Base-by-base conservation (phyloP, 1,140 invertebrate species). In the Bilobella aurantiaca region DNA sequence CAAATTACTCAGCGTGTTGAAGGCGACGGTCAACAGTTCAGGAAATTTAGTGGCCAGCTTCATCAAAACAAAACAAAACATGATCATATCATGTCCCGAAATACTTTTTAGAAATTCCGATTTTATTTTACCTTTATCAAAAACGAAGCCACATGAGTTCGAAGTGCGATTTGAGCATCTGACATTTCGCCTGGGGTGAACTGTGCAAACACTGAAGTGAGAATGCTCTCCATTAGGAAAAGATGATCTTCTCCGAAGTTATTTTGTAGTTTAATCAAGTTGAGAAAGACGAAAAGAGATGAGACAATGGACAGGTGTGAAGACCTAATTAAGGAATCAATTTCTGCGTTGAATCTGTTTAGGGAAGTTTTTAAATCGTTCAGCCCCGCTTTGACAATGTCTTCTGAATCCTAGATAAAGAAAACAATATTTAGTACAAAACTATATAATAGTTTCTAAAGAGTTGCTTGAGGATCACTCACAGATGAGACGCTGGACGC, bases 401-500 rank as follows among this genome's bases (percentile, higher is more conserved):
- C 8, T 42, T 18, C 34, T 18, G 34, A 8, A 12, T 42, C 34
- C 34, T 42, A 42, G 18, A 42, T n/a, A n/a, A n/a, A n/a, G n/a
- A n/a, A n/a, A n/a, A n/a, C n/a, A n/a, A n/a, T n/a, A n/a, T n/a
- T n/a, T n/a, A n/a, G n/a, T n/a, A n/a, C n/a, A n/a, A n/a, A n/a
- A n/a, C n/a, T n/a, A n/a, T n/a, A n/a, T n/a, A n/a, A n/a, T n/a
- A n/a, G n/a, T n/a, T n/a, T n/a, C n/a, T n/a, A n/a, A 62, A 42
- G 31, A 62, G 49, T 53, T 23, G 12, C n/a, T n/a, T n/a, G n/a
- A n/a, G n/a, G n/a, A n/a, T n/a, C 25, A 53, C 64, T 46, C 53
- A 65, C 64, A 49, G 60, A 29, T 3, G 64, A 65, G n/a, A 65
- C 58, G 5, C 58, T 60, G 8, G 64, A 65, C 5, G 57, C 57